Evolutionary conservation across 2,888 invertebrate genomes (phyloP), one percentile per base, ranked within the genome.

Genomic region (Zhuqinia jingwanae): DNA sequence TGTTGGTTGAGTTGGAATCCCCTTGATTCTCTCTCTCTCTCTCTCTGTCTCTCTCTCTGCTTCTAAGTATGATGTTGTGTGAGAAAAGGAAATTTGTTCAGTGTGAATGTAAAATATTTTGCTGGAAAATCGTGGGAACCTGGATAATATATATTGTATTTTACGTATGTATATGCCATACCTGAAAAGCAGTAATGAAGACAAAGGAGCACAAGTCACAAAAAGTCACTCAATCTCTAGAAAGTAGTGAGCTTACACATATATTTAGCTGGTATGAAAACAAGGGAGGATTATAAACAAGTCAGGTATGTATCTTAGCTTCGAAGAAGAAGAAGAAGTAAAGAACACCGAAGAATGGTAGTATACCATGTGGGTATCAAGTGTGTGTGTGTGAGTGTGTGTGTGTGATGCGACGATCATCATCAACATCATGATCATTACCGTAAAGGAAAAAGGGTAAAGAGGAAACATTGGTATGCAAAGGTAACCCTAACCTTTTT

Each of bases 401-500:
- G 20, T 58, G 15, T 42, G 65, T 47, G 70, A 47, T 47, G 47
- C 15, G 22, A 70, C 47, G 70, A 70, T 25, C 36, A 15, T 45
- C 25, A 25, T 45, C 25, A 25, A 56, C 45, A 68, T 68, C 47
- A 56, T 53, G 53, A 53, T 22, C 17, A 53, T 53, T 20, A 36
- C 36, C 36, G 36, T 36, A 36, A 36, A 17, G 50, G 53, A 79
- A 53, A 25, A 6, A 56, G 11, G 50, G 15, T 47, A 70, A 47
- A 47, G 42, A 17, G 65, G 13, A n/a, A 42, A 68, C 56, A 77
- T 47, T 68, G 80, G 80, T 68, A 80, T 80, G 80, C 53, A 65
- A 58, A 78, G 60, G 80, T 70, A 81, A 70, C 70, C 11, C 27
- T 70, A 80, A 81, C 68, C 81, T 73, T 73, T 81, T 73, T 81